Percentiles rank a stretch among this genome's conserved stretches.
Conservation (phyloP, 2,888 invertebrate genomes). For the Nycteola revayana region DNA sequence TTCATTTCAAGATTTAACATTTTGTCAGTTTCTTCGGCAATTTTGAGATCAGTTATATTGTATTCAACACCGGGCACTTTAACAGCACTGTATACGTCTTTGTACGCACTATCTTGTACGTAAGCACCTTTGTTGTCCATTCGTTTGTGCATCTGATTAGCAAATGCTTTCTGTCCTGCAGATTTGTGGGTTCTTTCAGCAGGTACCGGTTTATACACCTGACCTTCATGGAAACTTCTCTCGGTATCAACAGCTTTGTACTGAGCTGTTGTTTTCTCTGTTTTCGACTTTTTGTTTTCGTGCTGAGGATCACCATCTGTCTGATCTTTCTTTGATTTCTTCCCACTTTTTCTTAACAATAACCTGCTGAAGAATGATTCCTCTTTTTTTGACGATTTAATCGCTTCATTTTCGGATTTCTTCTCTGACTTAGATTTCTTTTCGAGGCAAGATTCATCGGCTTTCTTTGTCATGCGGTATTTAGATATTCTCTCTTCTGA, state of each 20-base stretch:
- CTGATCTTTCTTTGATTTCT: slow-evolving; percentile 84
- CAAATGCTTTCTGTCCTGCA: slow-evolving; percentile 73
- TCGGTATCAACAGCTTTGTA: slow-evolving; percentile 65
- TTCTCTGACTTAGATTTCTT: slow-evolving; percentile 76
- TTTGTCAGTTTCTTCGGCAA: slow-evolving; percentile 75
- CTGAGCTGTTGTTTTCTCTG: slow-evolving; percentile 57
- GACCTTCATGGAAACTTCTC: slow-evolving; percentile 50
- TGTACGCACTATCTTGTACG: slow-evolving; percentile 72
- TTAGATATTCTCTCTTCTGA: slow-evolving; percentile 62
- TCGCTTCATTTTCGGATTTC: slow-evolving; percentile 72
- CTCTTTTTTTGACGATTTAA: slow-evolving; percentile 78
- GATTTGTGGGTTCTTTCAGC: slow-evolving; percentile 71
- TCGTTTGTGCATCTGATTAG: slow-evolving; percentile 76
- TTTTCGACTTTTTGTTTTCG: slow-evolving; percentile 66
- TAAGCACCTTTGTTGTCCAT: slow-evolving; percentile 78
- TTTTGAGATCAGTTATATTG: slow-evolving; percentile 75
- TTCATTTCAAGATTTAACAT: slow-evolving; percentile 71
- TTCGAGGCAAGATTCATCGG: slow-evolving; percentile 74
- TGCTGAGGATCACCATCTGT: slow-evolving; percentile 65
- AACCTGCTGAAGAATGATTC: slow-evolving; percentile 85
- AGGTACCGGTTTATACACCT: slow-evolving; percentile 62
- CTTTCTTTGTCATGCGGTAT: slow-evolving; percentile 63
- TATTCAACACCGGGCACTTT: slow-evolving; percentile 74
- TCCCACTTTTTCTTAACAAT: slow-evolving; percentile 86
- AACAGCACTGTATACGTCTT: slow-evolving; percentile 72